Conservation (phyloP, 2,888 invertebrate species). For the Galerucella nymphaeae region DNA sequence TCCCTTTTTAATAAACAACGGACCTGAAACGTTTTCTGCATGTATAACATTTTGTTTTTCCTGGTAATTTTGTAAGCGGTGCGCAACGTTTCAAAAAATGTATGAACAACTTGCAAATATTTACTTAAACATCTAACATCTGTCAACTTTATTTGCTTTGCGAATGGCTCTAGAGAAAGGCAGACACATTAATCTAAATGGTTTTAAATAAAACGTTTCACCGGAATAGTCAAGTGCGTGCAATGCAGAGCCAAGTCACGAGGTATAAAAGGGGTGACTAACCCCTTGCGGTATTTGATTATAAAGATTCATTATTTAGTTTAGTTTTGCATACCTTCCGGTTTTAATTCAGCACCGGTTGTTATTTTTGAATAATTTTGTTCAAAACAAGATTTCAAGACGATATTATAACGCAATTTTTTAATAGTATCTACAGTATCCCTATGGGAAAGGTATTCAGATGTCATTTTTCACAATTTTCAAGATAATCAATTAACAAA, state of each 20-base stretch:
- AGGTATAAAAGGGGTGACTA: conserved; percentile 3
- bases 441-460: too few species aligned
- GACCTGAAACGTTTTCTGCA: background rate
- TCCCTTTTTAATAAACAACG: too few species aligned
- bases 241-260: background rate
- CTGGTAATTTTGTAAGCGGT: background rate
- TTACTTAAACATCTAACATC: conserved; percentile 1
- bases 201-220: conserved; percentile 1
- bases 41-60: background rate
- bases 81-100: background rate
- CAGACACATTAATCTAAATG: background rate
- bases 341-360: background rate
- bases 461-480: too few species aligned
- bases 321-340: background rate
- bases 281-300: background rate
- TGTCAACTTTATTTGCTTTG: background rate
- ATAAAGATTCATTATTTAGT: background rate
- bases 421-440: too few species aligned
- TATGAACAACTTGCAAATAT: conserved; percentile 5
- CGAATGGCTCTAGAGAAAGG: background rate
- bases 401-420: too few species aligned
- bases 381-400: too few species aligned
- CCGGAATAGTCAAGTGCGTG: background rate
- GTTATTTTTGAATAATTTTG: background rate
- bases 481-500: too few species aligned